Evolutionary conservation across 2,888 invertebrate genomes (phyloP).

Genomic region (Spilarctia lutea): DNA sequence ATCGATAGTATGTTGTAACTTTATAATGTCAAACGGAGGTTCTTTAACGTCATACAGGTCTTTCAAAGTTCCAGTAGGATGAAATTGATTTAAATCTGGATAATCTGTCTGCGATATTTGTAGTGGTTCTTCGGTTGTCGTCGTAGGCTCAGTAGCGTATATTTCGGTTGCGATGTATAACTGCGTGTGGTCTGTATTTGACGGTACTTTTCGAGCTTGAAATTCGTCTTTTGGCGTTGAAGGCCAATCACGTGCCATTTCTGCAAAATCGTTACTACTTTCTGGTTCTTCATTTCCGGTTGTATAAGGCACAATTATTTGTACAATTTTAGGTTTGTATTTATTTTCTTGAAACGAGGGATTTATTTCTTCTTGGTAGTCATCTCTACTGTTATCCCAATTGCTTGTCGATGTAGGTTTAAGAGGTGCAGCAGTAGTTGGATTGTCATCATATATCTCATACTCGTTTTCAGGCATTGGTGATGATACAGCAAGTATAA

Average conservation of each 20-base stretch:
- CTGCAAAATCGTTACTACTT: constrained; percentile 61
- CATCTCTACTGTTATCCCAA: constrained; percentile 70
- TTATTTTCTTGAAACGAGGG: constrained; percentile 59
- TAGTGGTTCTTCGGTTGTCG: constrained; percentile 66
- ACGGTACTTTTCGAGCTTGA: constrained; percentile 83
- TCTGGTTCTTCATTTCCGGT: constrained; percentile 75
- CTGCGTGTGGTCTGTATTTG: constrained; percentile 63
- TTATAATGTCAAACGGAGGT: constrained; percentile 89
- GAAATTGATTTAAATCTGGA: constrained; percentile 83
- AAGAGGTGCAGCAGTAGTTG: constrained; percentile 65
- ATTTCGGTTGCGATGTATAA: constrained; percentile 58
- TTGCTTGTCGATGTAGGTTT: constrained; percentile 54
- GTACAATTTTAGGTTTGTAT: constrained; percentile 89
- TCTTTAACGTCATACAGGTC: constrained; percentile 81
- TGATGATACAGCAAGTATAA: constrained; percentile 68
- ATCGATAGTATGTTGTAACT: constrained; percentile 93
- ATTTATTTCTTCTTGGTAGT: constrained; percentile 62
- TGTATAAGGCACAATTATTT: constrained; percentile 94
- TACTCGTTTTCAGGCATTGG: constrained; percentile 71
- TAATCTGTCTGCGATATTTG: constrained; percentile 70
- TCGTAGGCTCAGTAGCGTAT: constrained; percentile 61
- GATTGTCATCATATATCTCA: constrained; percentile 78
- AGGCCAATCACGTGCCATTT: constrained; percentile 77
- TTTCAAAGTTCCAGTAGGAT: constrained; percentile 68
- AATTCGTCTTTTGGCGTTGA: constrained; percentile 69